Evolutionary conservation across 2,113 vertebrate genomes (phyloP).

Genomic region (Axis porcinus): DNA sequence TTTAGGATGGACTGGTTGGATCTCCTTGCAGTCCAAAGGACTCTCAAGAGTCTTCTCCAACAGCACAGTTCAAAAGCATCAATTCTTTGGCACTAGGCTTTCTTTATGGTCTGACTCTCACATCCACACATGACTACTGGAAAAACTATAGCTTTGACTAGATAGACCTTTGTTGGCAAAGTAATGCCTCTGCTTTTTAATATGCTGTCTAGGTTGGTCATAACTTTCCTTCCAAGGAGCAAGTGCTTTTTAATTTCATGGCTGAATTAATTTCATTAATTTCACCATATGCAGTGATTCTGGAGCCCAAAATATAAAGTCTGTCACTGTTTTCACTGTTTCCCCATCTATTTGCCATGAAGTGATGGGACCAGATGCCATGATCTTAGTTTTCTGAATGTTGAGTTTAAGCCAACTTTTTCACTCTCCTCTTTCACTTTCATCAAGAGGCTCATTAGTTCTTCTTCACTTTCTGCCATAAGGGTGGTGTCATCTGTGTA

Average conservation of each 20-base stretch:
- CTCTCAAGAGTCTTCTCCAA: background rate
- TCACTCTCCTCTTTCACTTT: background rate
- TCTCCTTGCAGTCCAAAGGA: background rate
- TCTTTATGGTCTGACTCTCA: background rate
- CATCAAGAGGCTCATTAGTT: background rate
- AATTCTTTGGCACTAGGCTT: background rate
- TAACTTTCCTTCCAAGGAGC: background rate
- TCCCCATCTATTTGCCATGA: background rate
- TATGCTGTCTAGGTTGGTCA: background rate
- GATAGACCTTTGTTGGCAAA: background rate
- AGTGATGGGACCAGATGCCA: background rate
- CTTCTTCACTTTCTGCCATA: background rate
- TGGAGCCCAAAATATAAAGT: background rate
- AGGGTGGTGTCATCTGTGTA: background rate
- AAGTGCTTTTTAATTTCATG: background rate
- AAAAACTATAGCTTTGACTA: background rate
- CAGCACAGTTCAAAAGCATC: background rate
- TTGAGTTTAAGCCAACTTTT: background rate
- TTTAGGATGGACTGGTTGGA: background rate
- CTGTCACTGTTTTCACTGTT: background rate
- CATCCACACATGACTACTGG: background rate
- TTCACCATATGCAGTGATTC: background rate
- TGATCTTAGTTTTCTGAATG: background rate
- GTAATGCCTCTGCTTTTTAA: background rate
- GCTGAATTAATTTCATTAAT: too few species aligned